These are phyloP conservation scores for Chiridota heheva DNA, from an alignment of 35 echinoderm and acorn worm species.

Conservation along the genomic window DNA sequence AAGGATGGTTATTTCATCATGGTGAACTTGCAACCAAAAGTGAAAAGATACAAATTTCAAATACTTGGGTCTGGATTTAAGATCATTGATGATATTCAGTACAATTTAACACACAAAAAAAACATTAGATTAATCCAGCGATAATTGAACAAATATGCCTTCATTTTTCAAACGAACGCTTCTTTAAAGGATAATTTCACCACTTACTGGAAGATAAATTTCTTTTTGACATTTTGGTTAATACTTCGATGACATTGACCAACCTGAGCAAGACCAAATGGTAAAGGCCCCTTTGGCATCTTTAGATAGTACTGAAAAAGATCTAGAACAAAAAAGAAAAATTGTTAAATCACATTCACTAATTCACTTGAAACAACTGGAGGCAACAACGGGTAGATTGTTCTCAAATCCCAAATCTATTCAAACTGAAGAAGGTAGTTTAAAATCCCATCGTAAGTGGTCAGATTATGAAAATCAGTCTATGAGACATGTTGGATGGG, in stretches of 20 bases:
- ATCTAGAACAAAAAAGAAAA: constrained; percentile 30
- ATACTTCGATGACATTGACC: constrained; percentile 22
- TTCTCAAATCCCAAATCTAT: background rate
- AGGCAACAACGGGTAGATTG: background rate
- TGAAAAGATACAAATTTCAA: background rate
- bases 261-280: constrained; percentile 67
- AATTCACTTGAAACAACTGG: background rate
- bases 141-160: too few species aligned
- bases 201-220: constrained; percentile 69
- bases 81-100: background rate
- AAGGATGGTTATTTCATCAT: background rate
- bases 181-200: background rate
- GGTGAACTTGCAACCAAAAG: background rate
- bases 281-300: constrained; percentile 49
- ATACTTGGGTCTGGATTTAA: background rate
- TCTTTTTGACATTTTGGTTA: background rate
- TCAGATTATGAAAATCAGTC: too few species aligned
- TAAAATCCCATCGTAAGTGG: background rate
- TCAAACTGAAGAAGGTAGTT: background rate
- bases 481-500: too few species aligned
- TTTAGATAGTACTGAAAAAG: constrained; percentile 53
- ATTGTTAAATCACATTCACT: background rate
- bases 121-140: too few species aligned
- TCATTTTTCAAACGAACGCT: background rate
- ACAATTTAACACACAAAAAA: too few species aligned